These are phyloP conservation scores for Eilema depressum DNA, from an alignment of 2,888 invertebrate genomes.

Conservation along the genomic window DNA sequence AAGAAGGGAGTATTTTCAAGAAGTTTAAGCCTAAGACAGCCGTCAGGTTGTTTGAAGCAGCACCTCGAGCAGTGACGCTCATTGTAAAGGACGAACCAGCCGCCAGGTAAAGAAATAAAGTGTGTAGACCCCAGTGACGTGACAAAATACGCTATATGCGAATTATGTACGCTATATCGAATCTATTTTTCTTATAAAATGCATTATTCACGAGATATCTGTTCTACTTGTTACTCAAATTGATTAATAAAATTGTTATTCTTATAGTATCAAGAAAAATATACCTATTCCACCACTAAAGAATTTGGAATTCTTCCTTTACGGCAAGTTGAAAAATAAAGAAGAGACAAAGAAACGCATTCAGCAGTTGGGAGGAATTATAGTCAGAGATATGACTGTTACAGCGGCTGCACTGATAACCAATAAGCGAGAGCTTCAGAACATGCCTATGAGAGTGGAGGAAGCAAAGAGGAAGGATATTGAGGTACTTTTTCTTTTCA, in stretches of 20 bases:
- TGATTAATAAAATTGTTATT: background rate
- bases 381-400: conserved; percentile 88
- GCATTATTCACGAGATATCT: background rate
- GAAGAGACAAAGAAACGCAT: conserved; percentile 90
- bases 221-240: background rate
- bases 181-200: background rate
- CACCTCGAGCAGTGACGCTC: conserved; percentile 60
- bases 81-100: conserved; percentile 80
- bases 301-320: conserved; percentile 92
- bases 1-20: conserved; percentile 86
- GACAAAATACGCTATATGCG: too few species aligned
- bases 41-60: conserved; percentile 85
- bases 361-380: conserved; percentile 91
- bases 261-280: conserved; percentile 88
- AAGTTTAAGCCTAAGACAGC: conserved; percentile 87
- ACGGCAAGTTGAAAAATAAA: conserved; percentile 87
- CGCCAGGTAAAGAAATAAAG: conserved; percentile 55
- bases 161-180: too few species aligned
- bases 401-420: conserved; percentile 92
- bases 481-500: conserved; percentile 77
- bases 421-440: conserved; percentile 89
- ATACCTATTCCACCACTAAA: conserved; percentile 90
- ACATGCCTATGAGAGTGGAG: conserved; percentile 88
- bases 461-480: conserved; percentile 90
- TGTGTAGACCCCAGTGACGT: background rate